Evolutionary conservation across 2,888 invertebrate genomes (phyloP), one percentile per base, ranked within the genome.

Genomic region (Pelosia muscerda): DNA sequence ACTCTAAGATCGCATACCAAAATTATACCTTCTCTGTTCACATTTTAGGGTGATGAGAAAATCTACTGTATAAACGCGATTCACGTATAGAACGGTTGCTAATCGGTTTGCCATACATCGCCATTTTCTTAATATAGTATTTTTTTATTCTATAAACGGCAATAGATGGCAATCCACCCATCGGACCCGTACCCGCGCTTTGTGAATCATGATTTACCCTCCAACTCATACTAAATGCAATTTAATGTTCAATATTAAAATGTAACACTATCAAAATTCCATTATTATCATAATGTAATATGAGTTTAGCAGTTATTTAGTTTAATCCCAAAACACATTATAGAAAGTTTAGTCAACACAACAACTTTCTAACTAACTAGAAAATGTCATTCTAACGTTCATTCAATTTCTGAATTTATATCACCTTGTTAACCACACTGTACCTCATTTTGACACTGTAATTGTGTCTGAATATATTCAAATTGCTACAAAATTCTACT

Each of bases 381-480:
- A 49, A 49, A 49, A 53, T 62, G 26, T 53, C 49, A 53, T 62
- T 22, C 11, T 31, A 26, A 53, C n/a, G 28, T 62, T n/a, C 22
- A 28, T 31, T 15, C 22, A 23, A 55, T 55, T 55, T 19, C 63
- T 15, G 3, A 55, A 26, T 34, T 55, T 25, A 60, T 38, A 38
- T 19, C 38, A 60, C 15, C n/a, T 26, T 28, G 34, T 13, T 6
- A 53, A 31, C 28, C 22, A 28, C 8, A 22, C 13, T 15, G 28
- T 25, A 54, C 25, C 60, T 54, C 28, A 54, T 65, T 61, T 57
- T 49, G 25, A 53, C 54, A 23, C 26, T 28, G 56, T 26, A 67
- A 53, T 62, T 62, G n/a, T 67, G 22, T 67, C 62, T 62, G 31
- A 67, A 63, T 38, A 58, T 58, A 63, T 58, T 67, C 53, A 57